Base-by-base conservation (phyloP, 2,888 invertebrate species). In the Drosophila phalerata region DNA sequence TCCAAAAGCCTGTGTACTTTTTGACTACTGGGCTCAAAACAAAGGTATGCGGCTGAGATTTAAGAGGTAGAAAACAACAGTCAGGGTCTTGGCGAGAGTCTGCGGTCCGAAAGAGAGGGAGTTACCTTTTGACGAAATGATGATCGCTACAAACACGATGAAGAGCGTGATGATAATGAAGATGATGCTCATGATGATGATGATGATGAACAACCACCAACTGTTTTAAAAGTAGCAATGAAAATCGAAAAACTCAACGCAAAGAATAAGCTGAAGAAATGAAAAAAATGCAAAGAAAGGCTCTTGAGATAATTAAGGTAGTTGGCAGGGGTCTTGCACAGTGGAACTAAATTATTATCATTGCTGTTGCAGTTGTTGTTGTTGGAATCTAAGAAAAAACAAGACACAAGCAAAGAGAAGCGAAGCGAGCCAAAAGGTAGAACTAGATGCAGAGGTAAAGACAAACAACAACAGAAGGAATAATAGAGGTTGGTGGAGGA, bases 301-400 rank as follows among this genome's bases (percentile, higher is more conserved):
- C 60, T 67, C 56, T 49, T 73, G 53, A 76, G 85, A 85, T 88
- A 88, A 88, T 83, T 83, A 83, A 79, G 86, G 85, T 69, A 63
- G 48, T 17, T 77, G 69, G 69, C 77, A 66, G 48, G 58, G 64
- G 82, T 68, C 67, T 11, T 30, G 87, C 87, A 88, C 85, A 87
- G 85, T 86, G 85, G 82, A 86, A 86, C 85, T 80, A 89, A 85
- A 80, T 79, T 82, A 71, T 77, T 81, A 67, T 81, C 74, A 69
- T 65, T 73, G 67, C 65, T 17, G n/a, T 25, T 43, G 43, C 57
- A 63, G 62, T 49, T 57, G 65, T 49, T 56, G 76, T 73, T 75
- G 62, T 55, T 76, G 30, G 65, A 60, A 68, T 58, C 45, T 9
- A 55, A 55, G 49, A 56, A 61, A 53, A 45, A 48, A 61, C 49